A percentile compares a stretch with the other conserved stretches of the same genome.
These are phyloP conservation scores for Ellobius talpinus DNA, from an alignment of 2,113 vertebrate species.

Conservation along the genomic window DNA sequence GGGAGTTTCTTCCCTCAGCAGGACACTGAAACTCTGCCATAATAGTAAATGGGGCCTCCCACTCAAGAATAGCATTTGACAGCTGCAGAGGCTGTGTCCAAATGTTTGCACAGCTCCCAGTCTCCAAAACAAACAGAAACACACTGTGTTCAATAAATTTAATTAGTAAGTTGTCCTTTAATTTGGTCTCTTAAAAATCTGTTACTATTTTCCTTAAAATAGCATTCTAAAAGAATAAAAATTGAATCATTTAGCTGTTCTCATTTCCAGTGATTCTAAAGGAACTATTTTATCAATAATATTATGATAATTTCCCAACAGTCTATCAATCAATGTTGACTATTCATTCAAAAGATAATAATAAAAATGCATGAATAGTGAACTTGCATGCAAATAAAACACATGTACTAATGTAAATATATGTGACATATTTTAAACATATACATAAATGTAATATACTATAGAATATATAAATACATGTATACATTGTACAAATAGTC, in stretches of 20 bases:
- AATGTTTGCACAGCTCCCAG: conserved; percentile 13
- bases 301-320: neutral
- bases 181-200: conserved; percentile 43
- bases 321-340: neutral
- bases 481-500: neutral
- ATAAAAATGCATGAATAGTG: neutral
- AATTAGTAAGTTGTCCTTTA: neutral
- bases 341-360: neutral
- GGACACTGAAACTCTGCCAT: neutral
- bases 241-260: neutral
- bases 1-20: neutral
- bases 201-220: conserved; percentile 37
- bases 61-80: neutral
- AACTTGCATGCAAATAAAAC: neutral
- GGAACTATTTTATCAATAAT: neutral
- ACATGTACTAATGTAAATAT: neutral
- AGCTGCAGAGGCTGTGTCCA: neutral
- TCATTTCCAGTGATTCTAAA: neutral
- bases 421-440: neutral
- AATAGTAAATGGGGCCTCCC: neutral
- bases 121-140: conserved; percentile 30
- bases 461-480: neutral
- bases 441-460: neutral
- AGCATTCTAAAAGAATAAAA: neutral
- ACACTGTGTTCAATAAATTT: neutral